phyloP scores from a whole-genome alignment of 2,113 vertebrate species.

The Acanthisitta chloris region DNA sequence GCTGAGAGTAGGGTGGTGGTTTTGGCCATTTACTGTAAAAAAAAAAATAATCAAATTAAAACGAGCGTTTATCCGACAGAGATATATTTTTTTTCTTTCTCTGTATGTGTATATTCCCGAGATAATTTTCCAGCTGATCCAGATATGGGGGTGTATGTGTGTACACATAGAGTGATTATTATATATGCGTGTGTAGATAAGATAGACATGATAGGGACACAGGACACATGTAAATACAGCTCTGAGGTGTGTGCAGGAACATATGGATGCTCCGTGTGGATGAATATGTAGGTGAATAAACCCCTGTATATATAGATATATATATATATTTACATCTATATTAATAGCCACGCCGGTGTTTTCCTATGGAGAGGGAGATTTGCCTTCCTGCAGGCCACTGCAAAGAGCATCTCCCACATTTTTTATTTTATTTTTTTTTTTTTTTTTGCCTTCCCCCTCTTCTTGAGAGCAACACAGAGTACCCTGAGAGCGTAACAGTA shows the following conservation, averaged over 20 bases:
- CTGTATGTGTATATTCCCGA: background rate
- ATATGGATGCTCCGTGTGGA: background rate
- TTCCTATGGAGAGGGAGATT: background rate
- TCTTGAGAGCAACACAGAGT: conserved; percentile 94
- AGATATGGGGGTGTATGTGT: conserved; percentile 36
- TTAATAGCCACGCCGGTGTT: background rate
- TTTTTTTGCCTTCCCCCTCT: background rate
- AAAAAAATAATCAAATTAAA: background rate
- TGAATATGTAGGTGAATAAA: conserved; percentile 2
- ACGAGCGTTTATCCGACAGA: background rate
- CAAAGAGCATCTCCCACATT: background rate
- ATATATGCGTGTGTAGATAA: conserved; percentile 29
- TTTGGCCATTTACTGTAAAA: conserved; percentile 34
- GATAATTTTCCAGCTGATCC: conserved; percentile 27
- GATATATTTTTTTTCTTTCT: background rate
- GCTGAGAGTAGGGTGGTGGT: conserved; percentile 41
- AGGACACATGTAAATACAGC: background rate
- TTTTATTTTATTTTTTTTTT: background rate
- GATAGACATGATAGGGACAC: background rate
- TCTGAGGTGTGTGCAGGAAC: conserved; percentile 4
- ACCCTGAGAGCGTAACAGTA: conserved; percentile 86
- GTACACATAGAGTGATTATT: background rate
- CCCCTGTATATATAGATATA: background rate
- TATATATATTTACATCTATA: background rate
- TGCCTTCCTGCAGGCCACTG: conserved; percentile 24